A percentile compares a stretch with the other conserved stretches of the same genome.
phyloP scores from a whole-genome alignment of 1,140 invertebrate species.

The Mactra quadrangularis region DNA sequence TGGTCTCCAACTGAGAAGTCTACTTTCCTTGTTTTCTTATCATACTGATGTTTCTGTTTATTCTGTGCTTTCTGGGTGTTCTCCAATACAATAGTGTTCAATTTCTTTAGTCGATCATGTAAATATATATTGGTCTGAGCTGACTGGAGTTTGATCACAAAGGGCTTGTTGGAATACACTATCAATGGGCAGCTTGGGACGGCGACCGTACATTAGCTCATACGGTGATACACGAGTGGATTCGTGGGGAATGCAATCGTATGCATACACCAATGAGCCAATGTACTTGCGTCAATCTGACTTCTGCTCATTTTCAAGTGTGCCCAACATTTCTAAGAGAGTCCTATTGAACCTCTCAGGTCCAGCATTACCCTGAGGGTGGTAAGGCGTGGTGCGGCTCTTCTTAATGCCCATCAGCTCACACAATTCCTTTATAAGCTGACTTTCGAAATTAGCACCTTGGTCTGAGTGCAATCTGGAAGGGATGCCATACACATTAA shows the following conservation, averaged over 20 bases:
- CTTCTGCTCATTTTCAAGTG: constrained; percentile 39
- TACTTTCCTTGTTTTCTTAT: constrained; percentile 15
- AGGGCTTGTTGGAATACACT: constrained; percentile 1
- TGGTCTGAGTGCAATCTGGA: constrained; percentile 34
- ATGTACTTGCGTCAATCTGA: constrained; percentile 42
- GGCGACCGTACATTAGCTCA: constrained; percentile 62
- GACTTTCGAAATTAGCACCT: constrained; percentile 54
- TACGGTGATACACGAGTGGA: constrained; percentile 46
- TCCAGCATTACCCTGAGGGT: constrained; percentile 30
- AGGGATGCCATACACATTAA: constrained; percentile 52
- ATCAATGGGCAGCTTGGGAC: constrained; percentile 56
- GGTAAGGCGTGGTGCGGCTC: constrained; percentile 23
- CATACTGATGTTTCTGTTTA: constrained; percentile 42
- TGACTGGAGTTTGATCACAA: neutral
- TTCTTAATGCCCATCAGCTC: constrained; percentile 38
- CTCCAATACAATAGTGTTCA: neutral
- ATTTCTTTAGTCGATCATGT: no score
- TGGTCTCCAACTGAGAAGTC: constrained; percentile 35
- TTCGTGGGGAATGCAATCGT: constrained; percentile 55
- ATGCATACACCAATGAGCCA: constrained; percentile 49
- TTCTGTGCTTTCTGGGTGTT: constrained; percentile 20
- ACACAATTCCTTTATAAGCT: constrained; percentile 52
- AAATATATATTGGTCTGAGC: no score
- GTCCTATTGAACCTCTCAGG: constrained; percentile 56
- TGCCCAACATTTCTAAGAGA: constrained; percentile 58